These are phyloP conservation scores for Limnephilus lunatus DNA, from an alignment of 2,888 invertebrate species.

Conservation along the genomic window DNA sequence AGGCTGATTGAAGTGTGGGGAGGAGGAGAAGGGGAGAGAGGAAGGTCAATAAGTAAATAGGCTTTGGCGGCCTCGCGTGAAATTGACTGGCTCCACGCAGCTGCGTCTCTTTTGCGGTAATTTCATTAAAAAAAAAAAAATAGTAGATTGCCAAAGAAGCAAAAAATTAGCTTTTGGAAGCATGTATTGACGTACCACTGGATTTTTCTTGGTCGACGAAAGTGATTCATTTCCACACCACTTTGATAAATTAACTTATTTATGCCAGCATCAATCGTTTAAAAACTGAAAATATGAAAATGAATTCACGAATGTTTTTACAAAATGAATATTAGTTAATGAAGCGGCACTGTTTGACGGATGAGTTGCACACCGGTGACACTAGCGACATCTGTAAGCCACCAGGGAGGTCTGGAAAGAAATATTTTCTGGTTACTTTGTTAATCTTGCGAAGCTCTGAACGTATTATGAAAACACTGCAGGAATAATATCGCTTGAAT, in stretches of 20 bases:
- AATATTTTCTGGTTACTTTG: conserved; percentile 17
- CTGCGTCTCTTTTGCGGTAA: too few species aligned
- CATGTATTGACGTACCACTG: not conserved
- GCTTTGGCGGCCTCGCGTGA: too few species aligned
- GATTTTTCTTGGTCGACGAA: not conserved
- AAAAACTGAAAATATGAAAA: not conserved
- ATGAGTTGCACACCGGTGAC: not conserved
- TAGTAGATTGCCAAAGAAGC: not conserved
- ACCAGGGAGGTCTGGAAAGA: conserved; percentile 28
- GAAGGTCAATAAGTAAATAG: too few species aligned
- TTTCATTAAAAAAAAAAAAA: not conserved
- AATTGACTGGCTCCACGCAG: too few species aligned
- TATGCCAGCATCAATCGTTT: not conserved
- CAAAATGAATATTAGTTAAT: conserved; percentile 18
- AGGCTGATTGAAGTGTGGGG: too few species aligned
- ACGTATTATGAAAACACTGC: not conserved
- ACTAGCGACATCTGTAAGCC: conserved; percentile 27
- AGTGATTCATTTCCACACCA: not conserved
- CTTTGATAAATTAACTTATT: not conserved
- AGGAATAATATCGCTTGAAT: not conserved
- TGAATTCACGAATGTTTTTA: not conserved
- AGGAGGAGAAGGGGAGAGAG: too few species aligned
- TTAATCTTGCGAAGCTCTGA: conserved; percentile 28
- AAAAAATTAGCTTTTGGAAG: not conserved
- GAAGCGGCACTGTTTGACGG: conserved; percentile 10